Evolutionary conservation across 2,113 vertebrate genomes (phyloP), one percentile per base, ranked within the genome.

Genomic region (Corythoichthys haematopterus): DNA sequence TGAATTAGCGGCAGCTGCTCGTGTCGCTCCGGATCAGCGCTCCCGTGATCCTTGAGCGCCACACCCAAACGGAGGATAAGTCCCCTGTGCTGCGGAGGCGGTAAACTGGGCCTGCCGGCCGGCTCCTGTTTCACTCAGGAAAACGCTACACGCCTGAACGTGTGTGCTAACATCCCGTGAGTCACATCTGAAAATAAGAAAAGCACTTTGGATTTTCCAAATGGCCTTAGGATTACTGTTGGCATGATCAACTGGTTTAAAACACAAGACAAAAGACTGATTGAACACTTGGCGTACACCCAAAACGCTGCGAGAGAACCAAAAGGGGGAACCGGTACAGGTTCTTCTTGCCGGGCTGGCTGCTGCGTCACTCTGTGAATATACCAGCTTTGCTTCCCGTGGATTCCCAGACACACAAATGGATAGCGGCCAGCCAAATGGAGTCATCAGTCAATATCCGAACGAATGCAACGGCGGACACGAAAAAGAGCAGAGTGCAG

Each of bases 11-110:
- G 56, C 84, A 91, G 84, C 87, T 89, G 85, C 76, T 80, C 69
- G 77, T 81, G 77, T 85, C 84, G 80, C 79, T 85, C 86, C 78
- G 81, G 84, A 83, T 90, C 82, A 88, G 76, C 80, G 65, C 83
- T 83, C 84, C 75, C 83, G 85, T 89, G 85, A 85, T 86, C 81
- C 82, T 80, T 74, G 53, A 80, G 77, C 71, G 62, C 87, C 88
- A 88, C 87, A 72, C 89, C 87, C 85, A 82, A 62, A 50, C 65
- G 58, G 68, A 78, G 78, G 86, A 88, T 88, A 89, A 88, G 85
- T 80, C 85, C 77, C 46, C 52, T 66, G 74, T 90, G 79, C 77
- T 53, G 85, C 84, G 4, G 38, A 5, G 40, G 40, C 40, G 38
- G 38, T 6, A 40, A 40, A 3, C 74, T 69, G 37, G 76, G 68